A percentile compares a stretch with the other conserved stretches of the same genome.
phyloP scores from a whole-genome alignment of 2,888 invertebrate genomes.

The Melolontha melolontha region DNA sequence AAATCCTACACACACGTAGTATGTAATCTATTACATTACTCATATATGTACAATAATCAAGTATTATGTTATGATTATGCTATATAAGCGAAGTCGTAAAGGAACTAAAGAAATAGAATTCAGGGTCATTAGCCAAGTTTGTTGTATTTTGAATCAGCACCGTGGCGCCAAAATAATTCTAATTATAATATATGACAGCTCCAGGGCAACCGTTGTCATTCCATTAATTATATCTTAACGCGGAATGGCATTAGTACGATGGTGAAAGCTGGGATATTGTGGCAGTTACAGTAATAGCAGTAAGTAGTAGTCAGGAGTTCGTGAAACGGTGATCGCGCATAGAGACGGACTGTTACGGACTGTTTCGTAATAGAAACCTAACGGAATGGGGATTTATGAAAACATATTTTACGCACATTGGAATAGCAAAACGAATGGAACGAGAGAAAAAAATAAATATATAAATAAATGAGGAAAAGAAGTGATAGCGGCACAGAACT shows the following conservation, averaged over 20 bases:
- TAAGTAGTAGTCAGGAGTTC: conserved; percentile 7
- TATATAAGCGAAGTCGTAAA: not conserved
- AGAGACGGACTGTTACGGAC: conserved; percentile 13
- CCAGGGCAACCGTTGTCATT: conserved; percentile 38
- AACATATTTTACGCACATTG: conserved; percentile 26
- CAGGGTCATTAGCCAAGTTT: conserved; percentile 37
- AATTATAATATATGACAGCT: conserved; percentile 40
- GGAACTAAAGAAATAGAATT: conserved; percentile 26
- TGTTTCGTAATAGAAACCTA: conserved; percentile 30
- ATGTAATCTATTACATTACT: not conserved
- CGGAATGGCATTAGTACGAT: conserved; percentile 30
- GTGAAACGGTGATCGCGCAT: conserved; percentile 9
- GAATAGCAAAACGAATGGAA: not conserved
- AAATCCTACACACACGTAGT: conserved; percentile 4
- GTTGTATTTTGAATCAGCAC: conserved; percentile 31
- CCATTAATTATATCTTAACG: conserved; percentile 41
- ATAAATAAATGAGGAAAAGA: conserved; percentile 8
- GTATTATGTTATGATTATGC: no score
- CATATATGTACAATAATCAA: not conserved
- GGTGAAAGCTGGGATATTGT: conserved; percentile 34
- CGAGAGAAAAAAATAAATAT: no score
- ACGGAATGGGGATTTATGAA: conserved; percentile 29
- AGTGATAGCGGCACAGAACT: conserved; percentile 10
- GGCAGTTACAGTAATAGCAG: conserved; percentile 31
- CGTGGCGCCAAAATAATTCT: conserved; percentile 43